Percentiles rank a stretch among this genome's conserved stretches.
Evolutionary conservation across 2,888 invertebrate species (phyloP).

Genomic region (Hermaeophaga mercurialis): DNA sequence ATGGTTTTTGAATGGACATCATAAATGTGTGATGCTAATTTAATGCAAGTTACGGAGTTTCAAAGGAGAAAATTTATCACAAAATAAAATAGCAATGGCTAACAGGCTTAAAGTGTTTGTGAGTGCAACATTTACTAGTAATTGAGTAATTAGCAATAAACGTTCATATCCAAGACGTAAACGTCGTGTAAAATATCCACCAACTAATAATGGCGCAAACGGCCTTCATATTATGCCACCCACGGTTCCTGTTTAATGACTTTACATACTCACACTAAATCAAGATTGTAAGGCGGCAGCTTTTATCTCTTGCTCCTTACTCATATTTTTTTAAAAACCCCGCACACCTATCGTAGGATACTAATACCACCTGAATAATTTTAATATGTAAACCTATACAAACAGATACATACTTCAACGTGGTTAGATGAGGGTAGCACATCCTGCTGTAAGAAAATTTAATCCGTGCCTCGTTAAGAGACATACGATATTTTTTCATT

Average conservation of each 20-base stretch:
- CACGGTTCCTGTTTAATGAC: conserved; percentile 2
- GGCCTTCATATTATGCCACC: conserved; percentile 8
- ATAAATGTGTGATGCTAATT: too few species aligned
- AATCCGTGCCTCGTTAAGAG: too few species aligned
- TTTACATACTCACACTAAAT: conserved; percentile 1
- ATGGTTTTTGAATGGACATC: too few species aligned
- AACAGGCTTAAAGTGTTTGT: neutral
- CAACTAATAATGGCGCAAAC: conserved; percentile 25
- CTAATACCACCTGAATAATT: too few species aligned
- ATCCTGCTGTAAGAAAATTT: too few species aligned
- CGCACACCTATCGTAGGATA: neutral
- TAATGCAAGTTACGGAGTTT: too few species aligned
- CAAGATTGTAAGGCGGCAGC: conserved; percentile 2
- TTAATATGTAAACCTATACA: too few species aligned
- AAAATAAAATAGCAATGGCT: neutral
- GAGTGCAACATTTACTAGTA: neutral
- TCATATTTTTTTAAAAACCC: neutral
- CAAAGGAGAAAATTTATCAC: too few species aligned
- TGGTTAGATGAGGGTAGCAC: too few species aligned
- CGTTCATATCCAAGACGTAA: conserved; percentile 23
- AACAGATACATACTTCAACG: too few species aligned
- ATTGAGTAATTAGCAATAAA: conserved; percentile 27
- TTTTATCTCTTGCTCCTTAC: neutral
- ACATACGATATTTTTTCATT: too few species aligned
- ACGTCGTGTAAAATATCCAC: conserved; percentile 23